phyloP scores from a whole-genome alignment of 2,113 vertebrate genomes.

The Grammomys dolichurus region DNA sequence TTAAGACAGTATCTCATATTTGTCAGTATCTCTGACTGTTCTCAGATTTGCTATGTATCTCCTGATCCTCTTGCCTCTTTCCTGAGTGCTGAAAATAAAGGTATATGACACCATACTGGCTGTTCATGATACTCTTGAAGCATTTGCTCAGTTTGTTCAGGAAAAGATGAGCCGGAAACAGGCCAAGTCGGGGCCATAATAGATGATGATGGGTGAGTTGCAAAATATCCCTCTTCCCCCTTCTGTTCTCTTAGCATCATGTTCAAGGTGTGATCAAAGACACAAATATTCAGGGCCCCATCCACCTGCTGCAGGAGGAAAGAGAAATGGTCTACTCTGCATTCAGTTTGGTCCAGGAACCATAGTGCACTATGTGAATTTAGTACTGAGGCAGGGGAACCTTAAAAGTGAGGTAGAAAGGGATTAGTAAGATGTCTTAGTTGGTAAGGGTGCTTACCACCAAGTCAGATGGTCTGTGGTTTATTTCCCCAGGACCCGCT shows the following conservation, averaged over 20 bases:
- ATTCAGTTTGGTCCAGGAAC: neutral
- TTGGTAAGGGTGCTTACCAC: neutral
- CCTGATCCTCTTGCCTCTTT: neutral
- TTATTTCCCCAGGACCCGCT: neutral
- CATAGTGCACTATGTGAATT: neutral
- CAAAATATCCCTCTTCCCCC: neutral
- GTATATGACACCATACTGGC: neutral
- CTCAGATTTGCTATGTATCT: neutral
- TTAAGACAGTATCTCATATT: neutral
- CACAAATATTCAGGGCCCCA: neutral
- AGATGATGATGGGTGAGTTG: neutral
- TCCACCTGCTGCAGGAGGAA: neutral
- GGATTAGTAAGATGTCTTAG: neutral
- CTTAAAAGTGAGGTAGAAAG: neutral
- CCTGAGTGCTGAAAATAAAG: neutral
- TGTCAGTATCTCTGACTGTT: neutral
- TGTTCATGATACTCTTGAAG: neutral
- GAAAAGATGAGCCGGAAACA: neutral
- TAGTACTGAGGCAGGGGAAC: neutral
- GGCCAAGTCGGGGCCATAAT: neutral
- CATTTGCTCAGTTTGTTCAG: slow-evolving; percentile 19
- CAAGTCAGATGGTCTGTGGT: neutral
- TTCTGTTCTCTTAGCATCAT: neutral
- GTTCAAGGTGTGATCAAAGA: neutral
- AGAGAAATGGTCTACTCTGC: slow-evolving; percentile 20